phyloP scores from a whole-genome alignment of 2,888 invertebrate genomes.

The Esperia sulphurella region DNA sequence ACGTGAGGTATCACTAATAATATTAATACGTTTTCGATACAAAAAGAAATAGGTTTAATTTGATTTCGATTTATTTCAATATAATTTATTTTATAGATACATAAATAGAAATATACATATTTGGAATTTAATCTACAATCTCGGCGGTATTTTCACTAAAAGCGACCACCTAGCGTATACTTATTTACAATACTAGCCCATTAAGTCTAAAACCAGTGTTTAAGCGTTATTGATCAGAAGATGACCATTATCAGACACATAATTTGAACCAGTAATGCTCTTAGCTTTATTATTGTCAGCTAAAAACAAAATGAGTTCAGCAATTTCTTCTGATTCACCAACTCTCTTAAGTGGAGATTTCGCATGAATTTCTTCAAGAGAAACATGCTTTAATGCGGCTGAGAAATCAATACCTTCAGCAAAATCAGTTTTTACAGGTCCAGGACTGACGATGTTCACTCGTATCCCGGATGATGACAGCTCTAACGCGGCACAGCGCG shows the following conservation, averaged over 20 bases:
- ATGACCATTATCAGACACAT: conserved; percentile 19
- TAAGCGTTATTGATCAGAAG: not conserved
- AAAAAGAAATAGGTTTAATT: too few relatives aligned
- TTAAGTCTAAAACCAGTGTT: not conserved
- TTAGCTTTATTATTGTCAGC: conserved; percentile 33
- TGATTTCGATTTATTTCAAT: too few relatives aligned
- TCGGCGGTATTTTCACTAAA: too few relatives aligned
- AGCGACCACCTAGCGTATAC: too few relatives aligned
- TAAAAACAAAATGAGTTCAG: conserved; percentile 28
- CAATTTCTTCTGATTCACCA: conserved; percentile 24
- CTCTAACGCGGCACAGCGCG: not conserved
- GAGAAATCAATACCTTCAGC: not conserved
- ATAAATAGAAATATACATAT: too few relatives aligned
- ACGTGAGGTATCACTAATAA: too few relatives aligned
- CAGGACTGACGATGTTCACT: not conserved
- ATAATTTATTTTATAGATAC: too few relatives aligned
- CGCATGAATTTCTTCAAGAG: not conserved
- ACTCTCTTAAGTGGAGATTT: conserved; percentile 17
- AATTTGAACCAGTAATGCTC: conserved; percentile 32
- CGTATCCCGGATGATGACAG: not conserved
- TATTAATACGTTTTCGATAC: too few relatives aligned
- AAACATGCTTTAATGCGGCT: not conserved
- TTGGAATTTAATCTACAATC: too few relatives aligned
- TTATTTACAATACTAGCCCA: too few relatives aligned
- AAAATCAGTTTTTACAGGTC: not conserved